Evolutionary conservation across 1,140 invertebrate species (phyloP).

Genomic region (Drosophila kikkawai): DNA sequence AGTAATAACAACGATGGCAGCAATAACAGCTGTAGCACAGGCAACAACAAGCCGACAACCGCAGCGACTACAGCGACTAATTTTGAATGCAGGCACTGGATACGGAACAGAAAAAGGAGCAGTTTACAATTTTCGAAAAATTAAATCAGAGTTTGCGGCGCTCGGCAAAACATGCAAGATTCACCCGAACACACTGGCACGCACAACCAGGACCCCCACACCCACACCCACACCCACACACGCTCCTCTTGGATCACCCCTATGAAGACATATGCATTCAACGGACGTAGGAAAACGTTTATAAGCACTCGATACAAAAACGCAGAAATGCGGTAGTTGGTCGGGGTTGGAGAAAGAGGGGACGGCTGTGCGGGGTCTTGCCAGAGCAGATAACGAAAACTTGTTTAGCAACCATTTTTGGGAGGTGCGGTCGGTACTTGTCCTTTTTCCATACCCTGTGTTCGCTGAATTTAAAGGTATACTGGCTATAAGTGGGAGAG

Average conservation of each 20-base stretch:
- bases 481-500: background rate
- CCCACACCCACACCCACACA: background rate
- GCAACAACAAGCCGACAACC: slow-evolving; percentile 62
- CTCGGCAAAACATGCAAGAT: slow-evolving; percentile 58
- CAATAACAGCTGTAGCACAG: slow-evolving; percentile 25
- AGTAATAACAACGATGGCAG: slow-evolving; percentile 33
- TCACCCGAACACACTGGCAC: slow-evolving; percentile 26
- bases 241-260: slow-evolving; percentile 7
- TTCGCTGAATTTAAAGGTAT: background rate
- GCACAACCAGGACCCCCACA: slow-evolving; percentile 10
- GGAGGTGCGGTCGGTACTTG: slow-evolving; percentile 45
- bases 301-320: slow-evolving; percentile 80
- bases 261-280: slow-evolving; percentile 34
- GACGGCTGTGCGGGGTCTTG: slow-evolving; percentile 3
- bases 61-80: slow-evolving; percentile 75
- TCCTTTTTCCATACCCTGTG: slow-evolving; percentile 39
- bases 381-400: slow-evolving; percentile 70
- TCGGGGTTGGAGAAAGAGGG: background rate
- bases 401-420: slow-evolving; percentile 78
- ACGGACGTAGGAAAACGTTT: slow-evolving; percentile 57
- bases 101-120: slow-evolving; percentile 53
- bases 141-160: slow-evolving; percentile 75
- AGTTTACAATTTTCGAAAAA: slow-evolving; percentile 66
- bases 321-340: slow-evolving; percentile 32
- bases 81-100: slow-evolving; percentile 68